phyloP scores from a whole-genome alignment of 2,888 invertebrate genomes.

The Drosophila multiciliata region DNA sequence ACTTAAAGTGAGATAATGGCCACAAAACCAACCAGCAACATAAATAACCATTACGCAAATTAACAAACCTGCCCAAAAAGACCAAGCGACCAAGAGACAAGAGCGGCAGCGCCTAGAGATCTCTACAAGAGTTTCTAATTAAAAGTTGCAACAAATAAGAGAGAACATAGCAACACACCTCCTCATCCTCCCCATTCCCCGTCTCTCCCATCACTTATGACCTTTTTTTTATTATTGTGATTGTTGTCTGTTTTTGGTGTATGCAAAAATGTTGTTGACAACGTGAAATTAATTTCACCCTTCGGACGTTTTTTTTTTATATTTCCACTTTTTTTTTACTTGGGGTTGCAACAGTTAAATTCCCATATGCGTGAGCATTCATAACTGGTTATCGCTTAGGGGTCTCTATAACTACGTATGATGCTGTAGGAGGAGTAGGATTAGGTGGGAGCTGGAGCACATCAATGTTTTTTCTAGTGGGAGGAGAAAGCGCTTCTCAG shows the following conservation, averaged over 20 bases:
- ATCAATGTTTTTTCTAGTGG: conserved; percentile 24
- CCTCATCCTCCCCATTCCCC: background rate
- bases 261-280: conserved; percentile 70
- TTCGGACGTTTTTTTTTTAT: conserved; percentile 31
- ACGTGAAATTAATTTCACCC: conserved; percentile 70
- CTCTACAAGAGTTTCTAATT: conserved; percentile 63
- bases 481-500: conserved; percentile 18
- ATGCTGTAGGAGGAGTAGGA: background rate
- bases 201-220: background rate
- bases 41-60: conserved; percentile 58
- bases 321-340: background rate
- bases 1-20: conserved; percentile 55
- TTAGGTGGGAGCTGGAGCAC: conserved; percentile 4
- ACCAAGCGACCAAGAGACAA: background rate
- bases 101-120: conserved; percentile 20
- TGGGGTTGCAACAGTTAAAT: conserved; percentile 32
- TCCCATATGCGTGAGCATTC: conserved; percentile 56
- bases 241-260: conserved; percentile 7
- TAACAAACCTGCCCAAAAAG: conserved; percentile 35
- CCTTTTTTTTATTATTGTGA: conserved; percentile 5
- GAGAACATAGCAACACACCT: background rate
- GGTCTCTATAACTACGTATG: conserved; percentile 2
- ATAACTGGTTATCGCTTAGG: conserved; percentile 45
- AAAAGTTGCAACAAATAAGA: conserved; percentile 61
- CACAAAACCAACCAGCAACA: conserved; percentile 31